These are phyloP conservation scores for Drosophila leonis DNA, from an alignment of 2,888 invertebrate genomes.

Conservation along the genomic window DNA sequence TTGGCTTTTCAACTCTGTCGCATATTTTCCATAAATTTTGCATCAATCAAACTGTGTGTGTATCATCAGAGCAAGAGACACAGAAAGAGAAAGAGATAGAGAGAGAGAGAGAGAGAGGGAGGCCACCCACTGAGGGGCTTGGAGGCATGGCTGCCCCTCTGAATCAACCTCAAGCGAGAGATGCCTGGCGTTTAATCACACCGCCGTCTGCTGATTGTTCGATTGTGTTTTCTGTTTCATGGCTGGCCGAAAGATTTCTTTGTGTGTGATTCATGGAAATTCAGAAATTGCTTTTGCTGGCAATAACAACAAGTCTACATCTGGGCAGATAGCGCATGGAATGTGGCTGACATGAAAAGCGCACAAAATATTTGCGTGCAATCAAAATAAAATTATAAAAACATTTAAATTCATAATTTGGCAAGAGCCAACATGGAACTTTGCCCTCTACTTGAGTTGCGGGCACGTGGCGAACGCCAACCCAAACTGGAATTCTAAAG, in stretches of 20 bases:
- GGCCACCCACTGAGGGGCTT: conserved; percentile 14
- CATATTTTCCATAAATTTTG: conserved; percentile 40
- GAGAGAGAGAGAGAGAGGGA: not conserved
- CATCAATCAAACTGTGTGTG: conserved; percentile 45
- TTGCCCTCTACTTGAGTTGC: conserved; percentile 33
- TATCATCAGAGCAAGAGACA: not conserved
- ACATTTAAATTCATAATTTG: conserved; percentile 61
- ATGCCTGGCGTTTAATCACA: conserved; percentile 33
- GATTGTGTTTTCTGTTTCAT: conserved; percentile 24
- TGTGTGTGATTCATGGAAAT: conserved; percentile 60
- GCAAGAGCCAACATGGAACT: conserved; percentile 32
- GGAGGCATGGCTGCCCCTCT: conserved; percentile 1
- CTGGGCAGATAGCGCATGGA: conserved; percentile 42
- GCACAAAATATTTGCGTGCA: conserved; percentile 30
- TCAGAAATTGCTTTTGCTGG: conserved; percentile 28
- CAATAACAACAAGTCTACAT: conserved; percentile 46
- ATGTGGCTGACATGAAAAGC: conserved; percentile 53
- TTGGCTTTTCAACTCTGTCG: conserved; percentile 22
- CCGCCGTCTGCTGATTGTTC: conserved; percentile 37
- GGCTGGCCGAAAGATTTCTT: conserved; percentile 43
- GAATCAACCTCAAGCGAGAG: conserved; percentile 11
- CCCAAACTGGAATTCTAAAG: conserved; percentile 11
- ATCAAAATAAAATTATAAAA: conserved; percentile 68
- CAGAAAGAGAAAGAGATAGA: not conserved
- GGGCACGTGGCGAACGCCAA: conserved; percentile 31